phyloP scores from a whole-genome alignment of 2,797 vertebrate genomes.

The Hippocampus kuda region DNA sequence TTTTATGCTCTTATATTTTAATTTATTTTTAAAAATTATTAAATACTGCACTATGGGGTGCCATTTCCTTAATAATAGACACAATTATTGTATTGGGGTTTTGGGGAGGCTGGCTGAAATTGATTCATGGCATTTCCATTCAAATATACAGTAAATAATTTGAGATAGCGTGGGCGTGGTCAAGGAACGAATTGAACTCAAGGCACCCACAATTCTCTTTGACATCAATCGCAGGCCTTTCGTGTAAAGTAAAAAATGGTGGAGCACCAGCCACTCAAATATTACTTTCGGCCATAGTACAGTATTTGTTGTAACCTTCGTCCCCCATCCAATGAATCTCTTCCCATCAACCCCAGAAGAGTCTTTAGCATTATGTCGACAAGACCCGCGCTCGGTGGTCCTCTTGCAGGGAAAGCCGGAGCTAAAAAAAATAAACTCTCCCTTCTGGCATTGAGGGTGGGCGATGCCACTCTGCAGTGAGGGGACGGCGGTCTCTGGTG shows the following conservation, averaged over 20 bases:
- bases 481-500: constrained; percentile 80
- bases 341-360: constrained; percentile 46
- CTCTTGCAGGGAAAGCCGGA: constrained; percentile 68
- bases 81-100: no score
- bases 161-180: no score
- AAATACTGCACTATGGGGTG: no score
- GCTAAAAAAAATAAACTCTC: constrained; percentile 93
- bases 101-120: no score
- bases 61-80: no score
- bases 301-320: constrained; percentile 47
- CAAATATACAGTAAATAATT: no score
- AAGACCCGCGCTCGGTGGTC: constrained; percentile 81
- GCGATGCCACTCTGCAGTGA: constrained; percentile 81
- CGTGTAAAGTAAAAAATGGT: background rate
- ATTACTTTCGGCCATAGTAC: constrained; percentile 53
- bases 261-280: background rate
- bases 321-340: constrained; percentile 57
- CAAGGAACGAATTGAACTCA: background rate
- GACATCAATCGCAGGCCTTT: constrained; percentile 34
- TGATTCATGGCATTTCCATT: no score
- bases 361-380: constrained; percentile 38
- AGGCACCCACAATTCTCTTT: background rate
- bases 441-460: constrained; percentile 88
- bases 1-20: no score
- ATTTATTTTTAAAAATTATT: no score